Evolutionary conservation across 2,113 vertebrate species (phyloP), one percentile per base, ranked within the genome.

Genomic region (Ursus arctos): DNA sequence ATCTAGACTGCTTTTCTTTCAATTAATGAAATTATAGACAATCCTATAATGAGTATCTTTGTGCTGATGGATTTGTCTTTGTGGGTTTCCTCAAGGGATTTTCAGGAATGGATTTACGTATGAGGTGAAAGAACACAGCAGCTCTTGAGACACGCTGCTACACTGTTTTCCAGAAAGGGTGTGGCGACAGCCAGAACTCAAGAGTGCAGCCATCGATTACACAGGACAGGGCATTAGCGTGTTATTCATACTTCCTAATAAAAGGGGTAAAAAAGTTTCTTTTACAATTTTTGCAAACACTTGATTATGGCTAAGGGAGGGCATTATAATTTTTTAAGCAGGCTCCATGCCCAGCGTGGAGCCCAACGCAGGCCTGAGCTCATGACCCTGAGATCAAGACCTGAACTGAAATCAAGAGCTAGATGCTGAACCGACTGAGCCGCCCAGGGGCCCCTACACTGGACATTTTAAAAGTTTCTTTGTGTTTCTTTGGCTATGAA

Each of bases 41-140:
- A 53, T 69, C n/a, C 55, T 81, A 55, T 61, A 61, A 81, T 69
- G 57, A 81, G 26, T 86, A 88, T 94, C 49, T 88, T 79, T 94
- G 88, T 77, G 22, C 28, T 61, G 21, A 53, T 89, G 15, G 21
- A 6, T 87, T 93, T 96, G 49, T 87, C 57, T 94, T 92, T 77
- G 63, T 93, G 61, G 24, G 61, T n/a, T 71, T 97, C 86, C 49
- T 40, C 19, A 91, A 93, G 69, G 43, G 33, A 93, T 47, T 86
- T 55, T 80, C 63, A 93, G 93, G 40, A 95, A 49, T 67, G 36
- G 61, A 36, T 88, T 76, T 83, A 91, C 33, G 87, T 72, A 93
- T 47, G 91, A 71, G 74, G 47, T 82, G 36, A 95, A 63, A 96
- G 51, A 65, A 49, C 2, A 28, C 18, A 8, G 21, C 21, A 51